Evolutionary conservation across 53 echinoderm and acorn worm species (phyloP).

Genomic region (Hippasteria phrygiana): DNA sequence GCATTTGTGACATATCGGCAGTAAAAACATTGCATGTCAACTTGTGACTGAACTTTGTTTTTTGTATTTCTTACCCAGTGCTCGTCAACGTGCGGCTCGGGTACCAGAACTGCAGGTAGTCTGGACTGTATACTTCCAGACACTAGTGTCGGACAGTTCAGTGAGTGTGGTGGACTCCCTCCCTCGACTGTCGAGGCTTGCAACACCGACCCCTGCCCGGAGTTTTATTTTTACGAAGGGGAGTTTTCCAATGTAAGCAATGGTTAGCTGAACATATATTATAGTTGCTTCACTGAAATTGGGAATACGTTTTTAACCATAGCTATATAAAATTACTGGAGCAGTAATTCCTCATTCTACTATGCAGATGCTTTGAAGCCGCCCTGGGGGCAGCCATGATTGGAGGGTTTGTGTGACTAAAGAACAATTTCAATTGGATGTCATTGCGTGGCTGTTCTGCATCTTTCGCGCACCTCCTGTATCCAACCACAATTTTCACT

Average conservation of each 20-base stretch:
- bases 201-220: conserved; percentile 36
- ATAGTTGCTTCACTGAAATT: neutral
- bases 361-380: too few species aligned
- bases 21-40: neutral
- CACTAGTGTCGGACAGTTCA: neutral
- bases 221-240: conserved; percentile 29
- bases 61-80: conserved; percentile 24
- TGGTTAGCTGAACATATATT: neutral
- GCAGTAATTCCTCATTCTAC: too few species aligned
- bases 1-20: too few species aligned
- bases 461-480: too few species aligned
- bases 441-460: too few species aligned
- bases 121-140: neutral
- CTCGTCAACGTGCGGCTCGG: conserved; percentile 24
- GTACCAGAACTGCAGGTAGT: neutral
- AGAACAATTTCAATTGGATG: too few species aligned
- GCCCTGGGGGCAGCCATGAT: too few species aligned
- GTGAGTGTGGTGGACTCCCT: conserved; percentile 64
- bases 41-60: neutral
- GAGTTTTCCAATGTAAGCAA: neutral
- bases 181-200: conserved; percentile 61
- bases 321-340: too few species aligned
- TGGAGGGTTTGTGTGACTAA: too few species aligned
- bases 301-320: too few species aligned
- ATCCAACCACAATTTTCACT: too few species aligned